These are phyloP conservation scores for Lasioglossum morio DNA, from an alignment of 2,888 invertebrate species.

Conservation along the genomic window DNA sequence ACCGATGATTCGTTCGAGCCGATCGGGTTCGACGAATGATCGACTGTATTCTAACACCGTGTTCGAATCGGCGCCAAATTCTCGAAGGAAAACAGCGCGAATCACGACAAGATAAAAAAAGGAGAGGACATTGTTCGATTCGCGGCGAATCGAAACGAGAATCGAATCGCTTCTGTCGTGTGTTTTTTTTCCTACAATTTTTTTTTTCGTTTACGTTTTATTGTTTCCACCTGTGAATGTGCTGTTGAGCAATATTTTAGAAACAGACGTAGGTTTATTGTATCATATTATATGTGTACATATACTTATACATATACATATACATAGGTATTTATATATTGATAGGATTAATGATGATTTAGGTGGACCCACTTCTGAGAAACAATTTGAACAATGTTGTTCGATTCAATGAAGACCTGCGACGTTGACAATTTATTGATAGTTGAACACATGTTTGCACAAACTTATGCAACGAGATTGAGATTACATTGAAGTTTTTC, in stretches of 20 bases:
- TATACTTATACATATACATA: conserved; percentile 44
- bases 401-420: not conserved
- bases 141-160: not conserved
- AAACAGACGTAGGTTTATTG: conserved; percentile 66
- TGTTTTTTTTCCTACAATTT: conserved; percentile 14
- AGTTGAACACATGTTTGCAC: not conserved
- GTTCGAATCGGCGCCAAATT: not conserved
- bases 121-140: not conserved
- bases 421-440: not conserved
- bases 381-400: conserved; percentile 41
- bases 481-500: not conserved
- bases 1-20: conserved; percentile 44
- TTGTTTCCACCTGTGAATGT: conserved; percentile 67
- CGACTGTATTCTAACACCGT: not conserved
- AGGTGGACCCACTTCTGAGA: conserved; percentile 45
- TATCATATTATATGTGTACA: conserved; percentile 64
- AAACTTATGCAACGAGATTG: not conserved
- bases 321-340: conserved; percentile 48
- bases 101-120: not conserved
- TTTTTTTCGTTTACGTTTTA: conserved; percentile 19
- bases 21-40: conserved; percentile 4
- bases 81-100: not conserved
- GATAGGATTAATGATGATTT: conserved; percentile 52
- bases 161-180: conserved; percentile 50
- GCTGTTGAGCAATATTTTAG: conserved; percentile 64